Evolutionary conservation across 2,797 vertebrate species (phyloP).

Genomic region (Ibycter americanus): DNA sequence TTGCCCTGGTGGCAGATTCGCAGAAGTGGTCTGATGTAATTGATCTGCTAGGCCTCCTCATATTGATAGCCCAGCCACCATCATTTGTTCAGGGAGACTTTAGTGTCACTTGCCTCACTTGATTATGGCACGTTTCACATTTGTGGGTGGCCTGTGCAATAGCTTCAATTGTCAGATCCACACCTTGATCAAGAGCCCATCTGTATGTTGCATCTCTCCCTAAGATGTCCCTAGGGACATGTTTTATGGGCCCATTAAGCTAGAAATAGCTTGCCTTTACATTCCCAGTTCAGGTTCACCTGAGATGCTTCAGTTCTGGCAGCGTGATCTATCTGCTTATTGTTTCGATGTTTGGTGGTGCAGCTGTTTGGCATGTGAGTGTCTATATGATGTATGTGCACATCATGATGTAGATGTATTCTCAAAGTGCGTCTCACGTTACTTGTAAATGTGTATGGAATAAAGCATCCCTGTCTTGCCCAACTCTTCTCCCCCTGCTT

Average conservation of each 20-base stretch:
- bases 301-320: not conserved
- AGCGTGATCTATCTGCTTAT: not conserved
- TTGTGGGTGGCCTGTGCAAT: not conserved
- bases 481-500: not conserved
- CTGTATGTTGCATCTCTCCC: not conserved
- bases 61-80: not conserved
- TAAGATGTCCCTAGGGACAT: not conserved
- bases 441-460: not conserved
- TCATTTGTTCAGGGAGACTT: not conserved
- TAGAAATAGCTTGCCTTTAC: not conserved
- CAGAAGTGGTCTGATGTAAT: not conserved
- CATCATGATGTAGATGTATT: not conserved
- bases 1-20: not conserved
- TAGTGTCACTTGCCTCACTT: not conserved
- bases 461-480: not conserved
- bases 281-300: not conserved
- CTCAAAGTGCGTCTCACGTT: not conserved
- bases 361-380: not conserved
- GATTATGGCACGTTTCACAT: not conserved
- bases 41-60: not conserved
- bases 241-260: not conserved
- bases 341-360: not conserved
- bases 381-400: not conserved
- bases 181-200: not conserved
- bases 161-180: not conserved